Conservation (phyloP, 1,140 invertebrate species). For the Rhagoletis zephyria region DNA sequence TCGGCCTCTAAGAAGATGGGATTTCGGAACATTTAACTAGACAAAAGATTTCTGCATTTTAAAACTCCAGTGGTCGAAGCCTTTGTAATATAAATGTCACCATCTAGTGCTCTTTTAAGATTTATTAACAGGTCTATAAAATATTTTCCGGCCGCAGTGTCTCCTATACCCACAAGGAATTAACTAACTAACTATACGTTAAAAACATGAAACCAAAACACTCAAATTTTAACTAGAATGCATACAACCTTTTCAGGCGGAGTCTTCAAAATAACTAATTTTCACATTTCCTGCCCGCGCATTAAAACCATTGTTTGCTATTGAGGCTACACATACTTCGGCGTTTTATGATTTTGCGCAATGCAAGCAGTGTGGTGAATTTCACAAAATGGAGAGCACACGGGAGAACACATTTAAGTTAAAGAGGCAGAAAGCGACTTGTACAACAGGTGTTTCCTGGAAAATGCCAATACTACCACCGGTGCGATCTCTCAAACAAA, state of each 20-base stretch:
- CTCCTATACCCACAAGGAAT: too few species aligned
- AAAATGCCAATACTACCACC: neutral
- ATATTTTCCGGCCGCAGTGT: too few species aligned
- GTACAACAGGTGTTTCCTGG: conserved; percentile 36
- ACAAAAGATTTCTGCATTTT: too few species aligned
- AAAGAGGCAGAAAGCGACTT: neutral
- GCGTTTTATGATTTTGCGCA: neutral
- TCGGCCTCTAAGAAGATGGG: too few species aligned
- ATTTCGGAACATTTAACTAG: too few species aligned
- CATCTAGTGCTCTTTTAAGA: too few species aligned
- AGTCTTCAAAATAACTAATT: neutral
- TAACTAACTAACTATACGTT: too few species aligned
- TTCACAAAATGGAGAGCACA: neutral
- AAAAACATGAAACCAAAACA: neutral
- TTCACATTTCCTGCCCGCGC: neutral
- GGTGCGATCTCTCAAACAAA: neutral
- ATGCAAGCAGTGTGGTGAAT: neutral
- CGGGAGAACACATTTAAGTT: neutral
- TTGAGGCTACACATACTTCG: neutral
- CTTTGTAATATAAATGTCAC: too few species aligned
- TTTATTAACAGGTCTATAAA: too few species aligned
- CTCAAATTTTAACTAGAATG: neutral
- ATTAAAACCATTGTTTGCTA: neutral
- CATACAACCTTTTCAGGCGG: neutral
- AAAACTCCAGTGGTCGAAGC: too few species aligned